Evolutionary conservation across 1,140 invertebrate genomes (phyloP).

Genomic region (Procambarus virginalis): DNA sequence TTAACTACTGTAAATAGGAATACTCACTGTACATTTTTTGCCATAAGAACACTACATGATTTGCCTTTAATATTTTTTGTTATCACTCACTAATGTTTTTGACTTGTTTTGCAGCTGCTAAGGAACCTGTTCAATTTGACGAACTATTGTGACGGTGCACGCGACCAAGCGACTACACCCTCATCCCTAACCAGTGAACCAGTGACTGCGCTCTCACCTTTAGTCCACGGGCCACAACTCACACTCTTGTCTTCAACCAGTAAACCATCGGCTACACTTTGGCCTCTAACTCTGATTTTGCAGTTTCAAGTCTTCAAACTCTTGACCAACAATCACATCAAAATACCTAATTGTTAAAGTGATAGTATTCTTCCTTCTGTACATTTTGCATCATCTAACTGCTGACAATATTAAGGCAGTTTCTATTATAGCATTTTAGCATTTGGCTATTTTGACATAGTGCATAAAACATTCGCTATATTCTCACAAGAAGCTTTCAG

Average conservation of each 20-base stretch:
- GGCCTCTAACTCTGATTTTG: conserved; percentile 4
- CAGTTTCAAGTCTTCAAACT: conserved; percentile 8
- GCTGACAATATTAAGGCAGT: not conserved
- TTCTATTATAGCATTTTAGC: not conserved
- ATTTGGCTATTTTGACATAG: not conserved
- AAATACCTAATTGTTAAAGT: not conserved
- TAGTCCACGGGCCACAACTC: not conserved
- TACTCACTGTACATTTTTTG: too few species aligned
- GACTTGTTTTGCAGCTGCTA: conserved; percentile 52
- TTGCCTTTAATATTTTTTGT: too few species aligned
- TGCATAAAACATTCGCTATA: not conserved
- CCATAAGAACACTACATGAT: too few species aligned
- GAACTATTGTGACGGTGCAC: conserved; percentile 70
- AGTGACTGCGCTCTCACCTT: not conserved
- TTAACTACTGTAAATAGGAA: too few species aligned
- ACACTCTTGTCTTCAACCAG: not conserved
- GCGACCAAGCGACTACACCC: conserved; percentile 63
- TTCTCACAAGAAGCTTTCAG: not conserved
- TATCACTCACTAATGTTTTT: not conserved
- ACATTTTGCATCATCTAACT: not conserved
- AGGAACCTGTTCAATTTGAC: conserved; percentile 69
- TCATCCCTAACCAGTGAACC: conserved; percentile 66
- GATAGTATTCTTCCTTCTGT: not conserved
- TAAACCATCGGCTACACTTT: conserved; percentile 5
- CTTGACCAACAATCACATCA: not conserved